phyloP scores from a whole-genome alignment of 2,797 vertebrate genomes.

The Girardinus metallicus region DNA sequence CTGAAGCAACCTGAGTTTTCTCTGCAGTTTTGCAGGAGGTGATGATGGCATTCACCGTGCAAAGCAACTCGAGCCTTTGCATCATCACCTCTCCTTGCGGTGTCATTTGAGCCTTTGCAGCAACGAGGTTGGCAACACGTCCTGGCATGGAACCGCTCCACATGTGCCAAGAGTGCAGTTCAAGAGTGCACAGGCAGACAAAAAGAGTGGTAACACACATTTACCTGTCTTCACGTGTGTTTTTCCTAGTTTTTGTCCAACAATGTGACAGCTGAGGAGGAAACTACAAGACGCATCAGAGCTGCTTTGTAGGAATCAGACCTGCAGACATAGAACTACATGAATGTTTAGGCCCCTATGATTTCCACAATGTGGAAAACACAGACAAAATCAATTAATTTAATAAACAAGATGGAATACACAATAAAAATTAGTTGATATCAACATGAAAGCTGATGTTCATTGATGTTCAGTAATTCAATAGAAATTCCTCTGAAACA shows the following conservation, averaged over 20 bases:
- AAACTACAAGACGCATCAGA: neutral
- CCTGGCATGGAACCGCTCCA: constrained; percentile 18
- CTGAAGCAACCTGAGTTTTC: constrained; percentile 18
- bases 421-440: too few relatives aligned
- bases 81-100: constrained; percentile 35
- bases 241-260: constrained; percentile 19
- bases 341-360: neutral
- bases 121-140: constrained; percentile 29
- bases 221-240: constrained; percentile 3
- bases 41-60: constrained; percentile 29
- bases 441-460: too few relatives aligned
- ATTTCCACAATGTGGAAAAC: too few relatives aligned
- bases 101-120: constrained; percentile 19
- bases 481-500: too few relatives aligned
- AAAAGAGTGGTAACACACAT: neutral
- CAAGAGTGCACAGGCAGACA: constrained; percentile 20
- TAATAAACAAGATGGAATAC: too few relatives aligned
- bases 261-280: neutral
- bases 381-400: too few relatives aligned
- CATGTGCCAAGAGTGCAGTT: constrained; percentile 36
- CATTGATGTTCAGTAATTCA: too few relatives aligned
- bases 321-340: neutral
- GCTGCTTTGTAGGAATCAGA: neutral
- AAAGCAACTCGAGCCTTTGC: constrained; percentile 42
- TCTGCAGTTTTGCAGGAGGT: constrained; percentile 32